phyloP scores from a whole-genome alignment of 1,140 invertebrate genomes.

The Aphidius gifuensis region DNA sequence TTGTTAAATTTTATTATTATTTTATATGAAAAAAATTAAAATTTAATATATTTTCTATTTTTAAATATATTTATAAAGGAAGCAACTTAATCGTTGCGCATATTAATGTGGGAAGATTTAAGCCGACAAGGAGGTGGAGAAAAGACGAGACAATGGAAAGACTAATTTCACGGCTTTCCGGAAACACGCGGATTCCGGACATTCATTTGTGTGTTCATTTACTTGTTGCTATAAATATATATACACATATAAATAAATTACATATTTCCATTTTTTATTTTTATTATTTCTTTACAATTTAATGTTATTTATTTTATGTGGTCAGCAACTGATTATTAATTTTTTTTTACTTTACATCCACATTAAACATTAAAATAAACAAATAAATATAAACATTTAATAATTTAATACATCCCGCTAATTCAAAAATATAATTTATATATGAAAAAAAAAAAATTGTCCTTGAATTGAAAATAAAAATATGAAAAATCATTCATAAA shows the following conservation, averaged over 20 bases:
- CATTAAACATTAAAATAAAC: too few species aligned
- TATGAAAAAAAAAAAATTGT: too few species aligned
- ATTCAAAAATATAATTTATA: conserved; percentile 3
- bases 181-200: conserved; percentile 31
- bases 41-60: too few species aligned
- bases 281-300: neutral
- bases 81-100: conserved; percentile 31
- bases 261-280: conserved; percentile 10
- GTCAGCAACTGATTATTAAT: too few species aligned
- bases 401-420: neutral
- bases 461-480: too few species aligned
- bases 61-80: conserved; percentile 14
- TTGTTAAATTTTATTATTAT: too few species aligned
- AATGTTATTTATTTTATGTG: too few species aligned
- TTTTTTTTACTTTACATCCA: too few species aligned
- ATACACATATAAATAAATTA: neutral
- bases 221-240: conserved; percentile 11
- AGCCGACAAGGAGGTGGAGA: conserved; percentile 12
- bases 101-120: conserved; percentile 30
- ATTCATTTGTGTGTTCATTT: conserved; percentile 1
- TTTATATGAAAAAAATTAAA: too few species aligned
- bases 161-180: conserved; percentile 39
- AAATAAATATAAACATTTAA: too few species aligned
- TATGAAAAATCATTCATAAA: too few species aligned
- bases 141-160: conserved; percentile 19